Evolutionary conservation across 2,797 vertebrate genomes (phyloP).

Genomic region (Myotis planiceps): DNA sequence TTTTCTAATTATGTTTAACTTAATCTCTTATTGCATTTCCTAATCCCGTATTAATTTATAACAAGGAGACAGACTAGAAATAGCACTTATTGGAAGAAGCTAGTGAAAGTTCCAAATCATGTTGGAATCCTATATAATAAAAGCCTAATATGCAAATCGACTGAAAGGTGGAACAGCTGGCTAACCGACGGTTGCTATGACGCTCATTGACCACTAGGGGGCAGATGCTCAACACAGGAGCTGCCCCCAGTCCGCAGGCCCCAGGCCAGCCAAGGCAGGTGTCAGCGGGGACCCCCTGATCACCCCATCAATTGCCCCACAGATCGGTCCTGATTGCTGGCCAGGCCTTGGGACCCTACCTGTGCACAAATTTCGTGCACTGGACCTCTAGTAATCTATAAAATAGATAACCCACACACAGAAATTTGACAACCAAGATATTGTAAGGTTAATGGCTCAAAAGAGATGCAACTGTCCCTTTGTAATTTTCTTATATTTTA

Average conservation of each 20-base stretch:
- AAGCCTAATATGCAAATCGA: too few species aligned
- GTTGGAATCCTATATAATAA: not conserved
- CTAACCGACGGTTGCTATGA: too few species aligned
- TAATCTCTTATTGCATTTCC: not conserved
- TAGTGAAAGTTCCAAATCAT: not conserved
- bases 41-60: not conserved
- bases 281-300: too few species aligned
- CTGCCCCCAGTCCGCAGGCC: too few species aligned
- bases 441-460: not conserved
- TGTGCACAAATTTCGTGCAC: too few species aligned
- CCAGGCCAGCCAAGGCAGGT: too few species aligned
- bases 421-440: not conserved
- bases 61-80: not conserved
- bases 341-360: too few species aligned
- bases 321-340: too few species aligned
- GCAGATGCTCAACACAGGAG: too few species aligned
- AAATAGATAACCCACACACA: not conserved
- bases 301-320: too few species aligned
- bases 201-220: too few species aligned
- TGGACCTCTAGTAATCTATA: not conserved
- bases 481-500: not conserved
- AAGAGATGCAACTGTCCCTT: not conserved
- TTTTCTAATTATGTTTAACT: not conserved
- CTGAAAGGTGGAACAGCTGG: too few species aligned
- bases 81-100: not conserved